Evolutionary conservation across 2,888 invertebrate genomes (phyloP), one percentile per base, ranked within the genome.

Genomic region (Drosophila crucigera): DNA sequence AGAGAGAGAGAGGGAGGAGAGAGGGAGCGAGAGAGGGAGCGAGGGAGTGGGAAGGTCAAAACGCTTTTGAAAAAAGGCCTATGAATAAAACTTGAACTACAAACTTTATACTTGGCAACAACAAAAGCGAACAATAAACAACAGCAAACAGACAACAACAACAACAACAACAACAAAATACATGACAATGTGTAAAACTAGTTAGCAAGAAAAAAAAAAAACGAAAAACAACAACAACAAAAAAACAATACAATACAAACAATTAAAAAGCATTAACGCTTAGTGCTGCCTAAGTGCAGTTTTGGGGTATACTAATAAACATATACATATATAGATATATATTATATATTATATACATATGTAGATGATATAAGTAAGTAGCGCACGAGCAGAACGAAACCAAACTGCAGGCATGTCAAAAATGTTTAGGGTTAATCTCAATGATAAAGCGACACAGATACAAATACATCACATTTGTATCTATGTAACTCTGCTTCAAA

Each of bases 211-310:
- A 80, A 78, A 78, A 25, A 78, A 25, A 25, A 41, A 41, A 31
- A 31, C 31, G 5, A 68, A 69, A 43, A 41, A 25, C 10, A 53
- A 65, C 11, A 66, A 65, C 10, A 53, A 65, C 11, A 66, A 65
- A 16, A 65, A 64, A 22, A 47, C 47, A 47, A 47, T 25, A 47
- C 47, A 25, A 56, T 28, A 43, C 52, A 60, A 76, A 89, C 61
- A 84, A 84, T 80, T 84, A 67, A 89, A 81, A 87, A 90, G 89
- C 87, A 90, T 90, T 89, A 87, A 89, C 87, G 87, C 89, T 87
- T 87, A 86, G 72, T 33, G 84, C 86, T 89, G 87, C 87, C 87
- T 82, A 89, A 81, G 90, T 78, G 90, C 89, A 82, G 85, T 65
- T 65, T 53, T 70, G 62, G 71, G 76, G 72, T 85, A 84, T 76